Base-by-base conservation (phyloP, 2,113 vertebrate genomes). In the Percina caprodes region DNA sequence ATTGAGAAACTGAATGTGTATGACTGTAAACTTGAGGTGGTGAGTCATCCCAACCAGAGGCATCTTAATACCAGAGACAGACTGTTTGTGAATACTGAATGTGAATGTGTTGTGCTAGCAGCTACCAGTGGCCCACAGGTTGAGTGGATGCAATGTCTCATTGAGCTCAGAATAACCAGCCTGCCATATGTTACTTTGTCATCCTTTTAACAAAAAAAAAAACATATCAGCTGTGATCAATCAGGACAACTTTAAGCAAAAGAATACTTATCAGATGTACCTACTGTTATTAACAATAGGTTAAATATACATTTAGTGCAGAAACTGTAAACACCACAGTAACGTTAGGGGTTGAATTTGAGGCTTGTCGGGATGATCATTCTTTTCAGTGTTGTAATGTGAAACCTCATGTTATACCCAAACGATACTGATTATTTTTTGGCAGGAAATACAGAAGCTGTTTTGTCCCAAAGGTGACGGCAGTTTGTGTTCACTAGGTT, bases 81-180 rank as follows among this genome's bases (percentile, higher is more conserved):
- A 14, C 51, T 63, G 65, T 79, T 77, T 69, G 24, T 54, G 63
- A 46, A 75, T 76, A 35, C 49, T 66, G 59, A 55, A 33, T 70
- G 46, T 71, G 60, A 58, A 59, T 39, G 18, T 55, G 42, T 83
- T 62, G 61, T 35, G 48, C 75, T 69, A 15, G 62, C 67, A 67
- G 62, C 62, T 68, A 39, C 24, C 56, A 67, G 45, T 23, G 16
- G 68, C 39, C 67, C 69, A 65, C 19, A 23, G 69, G 69, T 74
- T 80, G 42, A 67, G 67, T 48, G 65, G 59, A 72, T 62, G 63
- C 55, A 70, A 77, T 59, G 82, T 79, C 61, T 76, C 70, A 45
- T 13, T 73, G 56, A 69, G 51, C 79, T 73, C 23, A 56, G 56
- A 79, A 69, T 70, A 73, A 85, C 42, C 49, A 67, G 56, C 62